phyloP scores from a whole-genome alignment of 2,888 invertebrate species.

The Eurois occulta region DNA sequence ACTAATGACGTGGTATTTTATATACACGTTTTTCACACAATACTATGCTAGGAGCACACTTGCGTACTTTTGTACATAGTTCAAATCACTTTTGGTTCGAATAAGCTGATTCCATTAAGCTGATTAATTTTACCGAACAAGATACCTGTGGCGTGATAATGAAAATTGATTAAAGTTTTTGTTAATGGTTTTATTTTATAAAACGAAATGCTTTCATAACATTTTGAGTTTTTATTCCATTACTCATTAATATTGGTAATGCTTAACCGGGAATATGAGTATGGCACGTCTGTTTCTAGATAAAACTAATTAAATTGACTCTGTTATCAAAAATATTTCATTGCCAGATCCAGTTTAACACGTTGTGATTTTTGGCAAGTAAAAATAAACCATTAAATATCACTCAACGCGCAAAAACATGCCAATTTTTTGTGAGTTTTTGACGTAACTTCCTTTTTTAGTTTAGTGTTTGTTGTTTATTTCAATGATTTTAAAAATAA shows the following conservation, averaged over 20 bases:
- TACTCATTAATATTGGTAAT: not conserved
- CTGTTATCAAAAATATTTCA: constrained; percentile 12
- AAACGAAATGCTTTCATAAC: not conserved
- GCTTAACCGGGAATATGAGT: not conserved
- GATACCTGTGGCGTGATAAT: constrained; percentile 23
- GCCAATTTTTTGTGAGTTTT: constrained; percentile 24
- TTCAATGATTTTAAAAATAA: constrained; percentile 10
- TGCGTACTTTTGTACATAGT: constrained; percentile 59
- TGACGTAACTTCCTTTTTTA: constrained; percentile 25
- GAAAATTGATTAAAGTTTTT: constrained; percentile 10
- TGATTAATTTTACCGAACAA: constrained; percentile 37
- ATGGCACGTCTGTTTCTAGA: constrained; percentile 16
- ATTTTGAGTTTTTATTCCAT: not conserved
- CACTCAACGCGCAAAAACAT: constrained; percentile 33
- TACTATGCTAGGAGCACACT: constrained; percentile 61
- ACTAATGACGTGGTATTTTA: constrained; percentile 89
- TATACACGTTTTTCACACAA: constrained; percentile 81
- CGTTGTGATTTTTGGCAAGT: constrained; percentile 30
- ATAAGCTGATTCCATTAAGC: constrained; percentile 39
- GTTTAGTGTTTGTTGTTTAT: constrained; percentile 5
- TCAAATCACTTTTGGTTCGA: constrained; percentile 58
- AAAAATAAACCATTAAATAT: constrained; percentile 33
- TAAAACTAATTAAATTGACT: not conserved
- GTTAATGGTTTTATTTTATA: not conserved
- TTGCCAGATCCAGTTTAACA: not conserved